Evolutionary conservation across 2,113 vertebrate species (phyloP).

Genomic region (Burhinus oedicnemus): DNA sequence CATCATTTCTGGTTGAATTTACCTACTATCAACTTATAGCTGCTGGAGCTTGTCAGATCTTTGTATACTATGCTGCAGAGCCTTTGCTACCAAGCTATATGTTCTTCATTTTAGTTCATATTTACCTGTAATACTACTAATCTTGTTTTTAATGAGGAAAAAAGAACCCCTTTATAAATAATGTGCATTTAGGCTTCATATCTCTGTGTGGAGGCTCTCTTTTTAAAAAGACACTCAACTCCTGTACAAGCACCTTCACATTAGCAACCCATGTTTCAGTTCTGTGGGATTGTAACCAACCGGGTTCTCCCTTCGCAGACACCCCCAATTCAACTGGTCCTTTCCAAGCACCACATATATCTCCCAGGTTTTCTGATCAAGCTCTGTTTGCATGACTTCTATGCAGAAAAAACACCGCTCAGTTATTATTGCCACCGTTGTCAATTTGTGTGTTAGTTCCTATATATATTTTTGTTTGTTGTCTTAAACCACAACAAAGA

Average conservation of each 20-base stretch:
- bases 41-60: background rate
- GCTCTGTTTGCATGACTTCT: background rate
- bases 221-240: background rate
- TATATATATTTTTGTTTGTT: background rate
- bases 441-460: background rate
- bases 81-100: background rate
- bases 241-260: background rate
- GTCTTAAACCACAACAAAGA: background rate
- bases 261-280: background rate
- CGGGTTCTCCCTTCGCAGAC: background rate
- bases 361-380: background rate
- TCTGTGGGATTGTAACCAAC: background rate
- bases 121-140: background rate
- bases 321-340: background rate
- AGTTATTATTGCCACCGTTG: background rate
- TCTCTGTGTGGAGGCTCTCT: background rate
- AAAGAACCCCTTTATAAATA: background rate
- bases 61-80: background rate
- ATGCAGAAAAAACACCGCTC: background rate
- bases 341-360: background rate
- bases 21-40: background rate
- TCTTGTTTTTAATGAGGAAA: background rate
- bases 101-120: background rate
- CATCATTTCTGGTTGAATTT: slow-evolving; percentile 28
- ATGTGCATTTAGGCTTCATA: background rate